A percentile compares a stretch with the other conserved stretches of the same genome.
Conservation (phyloP, 2,888 invertebrate species). For the Dendrolimus houi region DNA sequence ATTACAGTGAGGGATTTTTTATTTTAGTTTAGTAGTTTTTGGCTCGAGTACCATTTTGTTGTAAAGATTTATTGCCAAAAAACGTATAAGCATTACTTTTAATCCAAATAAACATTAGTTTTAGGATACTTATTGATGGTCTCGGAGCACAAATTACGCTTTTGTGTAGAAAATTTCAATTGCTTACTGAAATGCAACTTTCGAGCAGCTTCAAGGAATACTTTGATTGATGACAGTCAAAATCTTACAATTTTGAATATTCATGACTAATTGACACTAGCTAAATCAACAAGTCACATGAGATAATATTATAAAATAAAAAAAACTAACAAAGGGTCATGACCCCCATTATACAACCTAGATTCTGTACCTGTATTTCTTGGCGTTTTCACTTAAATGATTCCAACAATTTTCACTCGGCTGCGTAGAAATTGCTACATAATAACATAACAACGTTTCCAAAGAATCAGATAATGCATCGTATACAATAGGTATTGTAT, state of each 20-base stretch:
- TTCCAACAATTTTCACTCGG: slow-evolving; percentile 21
- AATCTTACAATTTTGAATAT: background rate
- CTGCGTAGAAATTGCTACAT: slow-evolving; percentile 27
- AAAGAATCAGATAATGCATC: slow-evolving; percentile 19
- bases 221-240: background rate
- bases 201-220: no score
- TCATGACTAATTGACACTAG: background rate
- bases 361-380: slow-evolving; percentile 5
- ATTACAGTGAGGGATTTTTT: no score
- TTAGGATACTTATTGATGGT: no score
- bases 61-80: no score
- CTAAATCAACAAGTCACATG: no score
- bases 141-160: no score
- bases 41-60: no score
- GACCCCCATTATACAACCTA: background rate
- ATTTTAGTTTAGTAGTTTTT: no score
- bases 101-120: no score
- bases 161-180: no score
- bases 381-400: slow-evolving; percentile 20
- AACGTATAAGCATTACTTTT: no score
- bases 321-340: background rate
- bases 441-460: slow-evolving; percentile 21
- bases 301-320: background rate
- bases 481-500: slow-evolving; percentile 15
- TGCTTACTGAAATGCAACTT: no score